phyloP scores from a whole-genome alignment of 2,797 vertebrate genomes.

The Antennarius maculatus region DNA sequence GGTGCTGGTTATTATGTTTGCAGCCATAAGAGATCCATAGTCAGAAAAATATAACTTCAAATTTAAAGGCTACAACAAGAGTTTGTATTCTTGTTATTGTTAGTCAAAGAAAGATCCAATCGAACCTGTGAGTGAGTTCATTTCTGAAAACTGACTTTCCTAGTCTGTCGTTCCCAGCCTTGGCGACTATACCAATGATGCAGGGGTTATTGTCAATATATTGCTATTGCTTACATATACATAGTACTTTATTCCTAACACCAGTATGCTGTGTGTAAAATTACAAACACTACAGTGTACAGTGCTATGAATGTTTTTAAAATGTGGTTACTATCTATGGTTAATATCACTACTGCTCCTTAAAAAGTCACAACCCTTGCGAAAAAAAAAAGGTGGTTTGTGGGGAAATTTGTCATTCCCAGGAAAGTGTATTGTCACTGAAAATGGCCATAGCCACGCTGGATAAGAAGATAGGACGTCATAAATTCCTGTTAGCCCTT shows the following conservation, averaged over 20 bases:
- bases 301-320: no score
- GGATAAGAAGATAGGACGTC: conserved; percentile 59
- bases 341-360: not conserved
- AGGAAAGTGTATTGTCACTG: conserved; percentile 27
- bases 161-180: not conserved
- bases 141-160: not conserved
- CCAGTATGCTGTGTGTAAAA: no score
- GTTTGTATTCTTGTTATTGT: not conserved
- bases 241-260: no score
- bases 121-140: not conserved
- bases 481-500: conserved; percentile 65
- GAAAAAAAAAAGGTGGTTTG: conserved; percentile 23
- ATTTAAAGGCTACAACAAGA: no score
- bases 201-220: no score
- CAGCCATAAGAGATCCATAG: no score
- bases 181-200: not conserved
- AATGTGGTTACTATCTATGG: no score
- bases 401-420: conserved; percentile 32
- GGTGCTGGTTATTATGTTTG: no score
- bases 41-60: no score
- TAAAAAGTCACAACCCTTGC: not conserved
- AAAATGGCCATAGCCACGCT: conserved; percentile 39
- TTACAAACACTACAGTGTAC: no score
- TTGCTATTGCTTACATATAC: no score
- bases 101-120: not conserved